Base-by-base conservation (phyloP, 2,113 vertebrate species). In the Aplodontia rufa region DNA sequence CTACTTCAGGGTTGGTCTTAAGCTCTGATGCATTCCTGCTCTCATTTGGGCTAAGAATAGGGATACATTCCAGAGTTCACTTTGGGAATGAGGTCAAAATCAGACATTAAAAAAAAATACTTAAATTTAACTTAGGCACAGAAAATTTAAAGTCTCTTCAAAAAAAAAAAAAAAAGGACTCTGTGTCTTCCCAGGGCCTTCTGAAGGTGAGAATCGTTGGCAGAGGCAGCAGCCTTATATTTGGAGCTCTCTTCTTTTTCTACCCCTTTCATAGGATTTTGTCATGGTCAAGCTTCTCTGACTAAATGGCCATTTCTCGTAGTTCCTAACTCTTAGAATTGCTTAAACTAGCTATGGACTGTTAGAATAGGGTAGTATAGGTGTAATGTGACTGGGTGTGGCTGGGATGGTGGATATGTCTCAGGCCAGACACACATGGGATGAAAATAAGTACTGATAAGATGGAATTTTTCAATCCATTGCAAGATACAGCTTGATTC, bases 361-460 rank as follows among this genome's bases (percentile, higher is more conserved):
- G 75, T 72, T 79, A 45, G 69, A 69, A 53, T 75, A 75, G 76
- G 62, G 80, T 20, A 24, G 22, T 32, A 9, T 28, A 12, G 20
- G 37, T 60, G 58, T 51, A 86, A 28, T 30, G 40, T 68, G 62
- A 60, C 74, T 62, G 83, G 96, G 88, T 91, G 91, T 95, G 87
- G 90, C 71, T 79, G 53, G 35, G 10, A 71, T 37, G 53, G 55
- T 78, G 68, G 40, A n/a, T 86, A 53, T 78, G 35, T 51, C 79
- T 88, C 42, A 58, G n/a, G n/a, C n/a, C 49, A 75, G 51, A 85
- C 49, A 51, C 42, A 58, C 26, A 81, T 24, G 66, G 35, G 13
- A 16, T 83, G 64, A 20, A 71, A 93, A 82, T 49, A 72, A 51
- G 51, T n/a, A 24, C 45, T 19, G 11, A 37, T n/a, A 68, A 91